Evolutionary conservation across 2,797 vertebrate genomes (phyloP).

Genomic region (Botia kubotai): DNA sequence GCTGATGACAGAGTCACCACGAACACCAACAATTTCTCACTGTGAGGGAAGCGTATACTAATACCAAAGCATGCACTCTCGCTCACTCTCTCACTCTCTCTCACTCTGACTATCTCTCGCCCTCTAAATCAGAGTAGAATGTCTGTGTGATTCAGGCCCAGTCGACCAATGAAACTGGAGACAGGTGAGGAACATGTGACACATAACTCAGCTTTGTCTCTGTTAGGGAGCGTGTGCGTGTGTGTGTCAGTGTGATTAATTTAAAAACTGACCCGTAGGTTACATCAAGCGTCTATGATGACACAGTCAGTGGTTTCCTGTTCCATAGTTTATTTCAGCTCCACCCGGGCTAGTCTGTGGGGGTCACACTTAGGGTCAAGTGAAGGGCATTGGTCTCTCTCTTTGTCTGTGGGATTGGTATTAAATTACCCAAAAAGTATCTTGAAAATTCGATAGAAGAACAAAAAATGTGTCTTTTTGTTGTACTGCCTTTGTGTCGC

Average conservation of each 20-base stretch:
- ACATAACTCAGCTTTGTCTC: slow-evolving; percentile 7
- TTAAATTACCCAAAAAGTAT: not conserved
- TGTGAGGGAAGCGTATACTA: slow-evolving; percentile 1
- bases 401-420: not conserved
- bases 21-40: slow-evolving; percentile 18
- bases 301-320: slow-evolving; percentile 6
- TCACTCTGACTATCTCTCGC: not conserved
- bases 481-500: too few relatives aligned
- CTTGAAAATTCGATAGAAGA: too few relatives aligned
- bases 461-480: too few relatives aligned
- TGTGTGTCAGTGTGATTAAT: slow-evolving; percentile 18
- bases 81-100: not conserved
- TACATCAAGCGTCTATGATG: slow-evolving; percentile 21
- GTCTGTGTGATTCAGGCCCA: not conserved
- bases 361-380: not conserved
- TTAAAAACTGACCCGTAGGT: slow-evolving; percentile 4
- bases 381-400: not conserved
- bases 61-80: slow-evolving; percentile 9
- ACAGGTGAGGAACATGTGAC: slow-evolving; percentile 27
- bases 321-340: not conserved
- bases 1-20: slow-evolving; percentile 30
- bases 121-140: not conserved
- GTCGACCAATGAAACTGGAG: not conserved
- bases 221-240: not conserved
- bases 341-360: not conserved